Evolutionary conservation across 92 coral and sea anemone species (phyloP).

Genomic region (Parazoanthus darwini): DNA sequence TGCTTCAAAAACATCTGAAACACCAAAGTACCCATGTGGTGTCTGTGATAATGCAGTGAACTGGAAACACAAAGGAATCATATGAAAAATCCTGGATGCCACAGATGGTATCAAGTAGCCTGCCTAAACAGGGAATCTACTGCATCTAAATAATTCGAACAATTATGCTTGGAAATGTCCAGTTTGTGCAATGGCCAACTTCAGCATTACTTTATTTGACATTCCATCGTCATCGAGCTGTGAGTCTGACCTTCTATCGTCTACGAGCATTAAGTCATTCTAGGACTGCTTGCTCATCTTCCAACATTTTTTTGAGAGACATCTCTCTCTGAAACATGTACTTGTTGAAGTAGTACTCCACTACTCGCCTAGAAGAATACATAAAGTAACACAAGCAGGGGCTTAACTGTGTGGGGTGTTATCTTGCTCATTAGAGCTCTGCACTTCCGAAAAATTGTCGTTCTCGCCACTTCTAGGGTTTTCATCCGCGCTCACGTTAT

Average conservation of each 20-base stretch:
- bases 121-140: slow-evolving; percentile 34
- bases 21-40: slow-evolving; percentile 28
- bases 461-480: not conserved
- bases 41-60: slow-evolving; percentile 30
- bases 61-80: slow-evolving; percentile 31
- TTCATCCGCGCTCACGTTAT: not conserved
- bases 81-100: slow-evolving; percentile 36
- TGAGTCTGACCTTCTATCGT: not conserved
- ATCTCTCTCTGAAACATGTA: slow-evolving; percentile 10
- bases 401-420: slow-evolving; percentile 3
- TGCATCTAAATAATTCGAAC: slow-evolving; percentile 18
- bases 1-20: not conserved
- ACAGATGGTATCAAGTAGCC: slow-evolving; percentile 31
- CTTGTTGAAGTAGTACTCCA: not conserved
- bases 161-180: slow-evolving; percentile 19
- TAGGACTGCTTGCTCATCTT: slow-evolving; percentile 24
- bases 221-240: slow-evolving; percentile 11
- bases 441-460: not conserved
- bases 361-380: not conserved
- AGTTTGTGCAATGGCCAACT: slow-evolving; percentile 38
- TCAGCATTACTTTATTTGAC: slow-evolving; percentile 26
- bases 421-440: slow-evolving; percentile 17
- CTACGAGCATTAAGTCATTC: slow-evolving; percentile 19
- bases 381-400: not conserved
- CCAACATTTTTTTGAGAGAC: not conserved